Percentiles rank a stretch among this genome's conserved stretches.
Evolutionary conservation across 35 echinoderm and acorn worm species (phyloP).

Genomic region (Eucidaris tribuloides): DNA sequence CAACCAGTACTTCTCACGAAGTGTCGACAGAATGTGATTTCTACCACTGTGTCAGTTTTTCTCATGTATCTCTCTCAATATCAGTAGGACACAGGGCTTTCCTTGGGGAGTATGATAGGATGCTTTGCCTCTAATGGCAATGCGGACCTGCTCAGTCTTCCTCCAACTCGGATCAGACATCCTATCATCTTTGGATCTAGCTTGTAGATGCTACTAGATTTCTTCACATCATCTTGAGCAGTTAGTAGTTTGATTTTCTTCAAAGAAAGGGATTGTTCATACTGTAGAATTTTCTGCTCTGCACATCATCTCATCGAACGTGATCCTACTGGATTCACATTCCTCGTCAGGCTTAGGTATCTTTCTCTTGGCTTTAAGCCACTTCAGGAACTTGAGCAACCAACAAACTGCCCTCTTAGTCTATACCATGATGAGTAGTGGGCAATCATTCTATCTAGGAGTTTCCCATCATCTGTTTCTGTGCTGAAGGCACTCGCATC

Average conservation of each 20-base stretch:
- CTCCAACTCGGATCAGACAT: slow-evolving; percentile 31
- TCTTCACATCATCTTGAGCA: neutral
- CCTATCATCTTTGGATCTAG: slow-evolving; percentile 51
- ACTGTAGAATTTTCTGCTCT: slow-evolving; percentile 6
- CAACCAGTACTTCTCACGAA: slow-evolving; percentile 60
- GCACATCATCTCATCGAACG: slow-evolving; percentile 30
- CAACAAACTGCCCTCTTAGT: neutral
- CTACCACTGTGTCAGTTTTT: slow-evolving; percentile 38
- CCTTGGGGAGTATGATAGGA: slow-evolving; percentile 43
- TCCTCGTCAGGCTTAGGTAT: neutral
- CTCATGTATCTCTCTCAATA: slow-evolving; percentile 43
- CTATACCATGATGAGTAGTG: neutral
- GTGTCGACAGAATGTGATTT: neutral
- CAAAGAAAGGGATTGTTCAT: slow-evolving; percentile 28
- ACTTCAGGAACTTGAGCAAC: neutral
- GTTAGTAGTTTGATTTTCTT: neutral
- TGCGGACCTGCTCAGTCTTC: slow-evolving; percentile 29
- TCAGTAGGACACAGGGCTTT: slow-evolving; percentile 29
- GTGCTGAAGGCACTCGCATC: neutral
- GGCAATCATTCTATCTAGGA: neutral
- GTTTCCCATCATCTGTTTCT: neutral
- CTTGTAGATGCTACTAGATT: slow-evolving; percentile 12
- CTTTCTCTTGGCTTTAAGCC: neutral
- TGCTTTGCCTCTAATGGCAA: slow-evolving; percentile 56
- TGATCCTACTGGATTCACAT: neutral